Percentiles rank a stretch among this genome's conserved stretches.
Evolutionary conservation across 92 coral and sea anemone species (phyloP).

Genomic region (Parazoanthus swiftii): DNA sequence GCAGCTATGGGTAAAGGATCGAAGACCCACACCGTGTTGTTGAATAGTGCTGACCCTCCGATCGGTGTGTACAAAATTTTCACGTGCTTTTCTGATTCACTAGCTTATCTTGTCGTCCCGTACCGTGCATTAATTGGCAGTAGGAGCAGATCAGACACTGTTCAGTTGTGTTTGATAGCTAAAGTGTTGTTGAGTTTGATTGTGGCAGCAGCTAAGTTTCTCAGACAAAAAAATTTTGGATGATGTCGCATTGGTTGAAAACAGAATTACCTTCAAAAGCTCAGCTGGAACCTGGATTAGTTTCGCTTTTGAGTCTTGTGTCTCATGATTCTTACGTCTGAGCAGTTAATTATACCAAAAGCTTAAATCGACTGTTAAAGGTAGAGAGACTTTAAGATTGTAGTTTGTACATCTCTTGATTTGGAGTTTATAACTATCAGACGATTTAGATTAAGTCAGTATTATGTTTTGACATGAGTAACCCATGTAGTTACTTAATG

Average conservation of each 20-base stretch:
- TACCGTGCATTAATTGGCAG: neutral
- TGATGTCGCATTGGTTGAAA: neutral
- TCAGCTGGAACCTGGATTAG: neutral
- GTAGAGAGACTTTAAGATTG: no score
- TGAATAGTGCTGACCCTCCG: constrained; percentile 76
- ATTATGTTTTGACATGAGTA: no score
- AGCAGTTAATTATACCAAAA: no score
- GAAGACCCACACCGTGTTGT: constrained; percentile 69
- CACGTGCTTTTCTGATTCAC: neutral
- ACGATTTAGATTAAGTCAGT: no score
- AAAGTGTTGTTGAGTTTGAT: neutral
- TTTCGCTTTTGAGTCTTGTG: no score
- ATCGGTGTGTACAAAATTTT: constrained; percentile 68
- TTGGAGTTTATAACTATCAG: neutral
- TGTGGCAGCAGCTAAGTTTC: neutral
- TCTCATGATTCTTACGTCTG: no score
- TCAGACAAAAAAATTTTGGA: no score
- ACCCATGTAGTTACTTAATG: neutral
- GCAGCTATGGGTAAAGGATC: constrained; percentile 41
- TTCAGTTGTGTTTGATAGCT: neutral
- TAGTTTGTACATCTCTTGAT: no score
- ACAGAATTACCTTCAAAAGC: neutral
- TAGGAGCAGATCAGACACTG: neutral
- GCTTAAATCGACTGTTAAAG: no score
- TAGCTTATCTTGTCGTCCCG: no score